Evolutionary conservation across 2,888 invertebrate genomes (phyloP), one percentile per base, ranked within the genome.

Genomic region (Kuschelorhynchus macadamiae): DNA sequence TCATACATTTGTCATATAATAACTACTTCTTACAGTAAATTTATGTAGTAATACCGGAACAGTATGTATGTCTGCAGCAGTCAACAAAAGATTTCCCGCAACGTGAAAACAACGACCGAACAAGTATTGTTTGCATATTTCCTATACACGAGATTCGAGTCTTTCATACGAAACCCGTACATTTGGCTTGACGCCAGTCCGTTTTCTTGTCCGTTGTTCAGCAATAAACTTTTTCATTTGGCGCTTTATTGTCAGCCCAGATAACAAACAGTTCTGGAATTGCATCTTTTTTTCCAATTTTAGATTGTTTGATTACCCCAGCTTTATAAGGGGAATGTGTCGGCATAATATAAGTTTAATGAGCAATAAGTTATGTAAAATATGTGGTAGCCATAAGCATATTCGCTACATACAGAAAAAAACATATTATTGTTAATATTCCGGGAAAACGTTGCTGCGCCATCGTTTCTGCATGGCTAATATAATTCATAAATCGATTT

Each of bases 151-250:
- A 39, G 12, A 36, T 50, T 60, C 20, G 60, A 49, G 36, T 39
- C 36, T 42, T 42, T 18, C 52, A 30, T 14, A 61, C 41, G 14
- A 39, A 52, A 50, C 52, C 30, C 52, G 21, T 20, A 41, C 30
- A 32, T 62, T 62, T 62, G 61, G 61, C 52, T 42, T 52, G 17
- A 14, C 41, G 64, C 64, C 64, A 64, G 55, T 64, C 39, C 42
- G 49, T 25, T 47, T 57, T 64, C 50, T 64, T 57, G 41, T 64
- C 25, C 57, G 55, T 41, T 57, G 47, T 64, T 64, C 57, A 39
- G 12, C 33, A 55, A 30, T 20, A 18, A 18, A 50, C 33, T 46
- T 65, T 65, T 59, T 65, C 21, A 39, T 36, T 56, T 41, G 25
- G 16, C 46, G 20, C 44, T 65, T 59, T 65, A 65, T 65, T 57